Evolutionary conservation across 2,888 invertebrate species (phyloP).

Genomic region (Luffia ferchaultella): DNA sequence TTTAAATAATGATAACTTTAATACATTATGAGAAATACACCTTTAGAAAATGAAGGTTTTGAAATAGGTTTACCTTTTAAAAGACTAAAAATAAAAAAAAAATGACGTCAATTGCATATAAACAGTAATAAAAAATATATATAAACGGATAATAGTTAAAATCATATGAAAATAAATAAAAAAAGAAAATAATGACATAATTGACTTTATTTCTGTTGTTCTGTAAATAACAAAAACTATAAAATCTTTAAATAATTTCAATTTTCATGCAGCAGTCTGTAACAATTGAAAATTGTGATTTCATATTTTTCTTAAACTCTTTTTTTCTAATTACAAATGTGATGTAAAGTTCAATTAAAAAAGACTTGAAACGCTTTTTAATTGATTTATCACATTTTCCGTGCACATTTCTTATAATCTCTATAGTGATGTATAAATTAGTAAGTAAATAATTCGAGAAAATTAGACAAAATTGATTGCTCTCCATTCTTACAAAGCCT

Average conservation of each 20-base stretch:
- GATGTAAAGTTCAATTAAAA: neutral
- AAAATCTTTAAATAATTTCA: neutral
- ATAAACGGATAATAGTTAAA: too few species aligned
- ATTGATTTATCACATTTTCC: conserved; percentile 31
- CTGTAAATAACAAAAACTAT: neutral
- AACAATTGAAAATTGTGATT: too few species aligned
- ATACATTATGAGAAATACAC: too few species aligned
- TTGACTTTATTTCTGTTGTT: conserved; percentile 7
- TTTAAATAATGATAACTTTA: too few species aligned
- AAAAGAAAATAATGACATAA: conserved; percentile 5
- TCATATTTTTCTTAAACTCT: too few species aligned
- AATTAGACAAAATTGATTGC: neutral
- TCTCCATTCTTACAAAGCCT: conserved; percentile 11
- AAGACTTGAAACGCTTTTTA: conserved; percentile 17
- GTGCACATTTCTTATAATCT: conserved; percentile 13
- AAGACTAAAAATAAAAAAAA: too few species aligned
- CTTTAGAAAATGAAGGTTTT: too few species aligned
- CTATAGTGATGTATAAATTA: neutral
- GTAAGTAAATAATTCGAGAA: neutral
- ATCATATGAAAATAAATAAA: neutral
- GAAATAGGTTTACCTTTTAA: too few species aligned
- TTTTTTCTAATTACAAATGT: too few species aligned
- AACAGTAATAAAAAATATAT: too few species aligned
- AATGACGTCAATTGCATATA: too few species aligned
- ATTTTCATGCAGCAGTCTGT: too few species aligned